These are phyloP conservation scores for Mesoligia furuncula DNA, from an alignment of 2,888 invertebrate genomes.

Conservation along the genomic window DNA sequence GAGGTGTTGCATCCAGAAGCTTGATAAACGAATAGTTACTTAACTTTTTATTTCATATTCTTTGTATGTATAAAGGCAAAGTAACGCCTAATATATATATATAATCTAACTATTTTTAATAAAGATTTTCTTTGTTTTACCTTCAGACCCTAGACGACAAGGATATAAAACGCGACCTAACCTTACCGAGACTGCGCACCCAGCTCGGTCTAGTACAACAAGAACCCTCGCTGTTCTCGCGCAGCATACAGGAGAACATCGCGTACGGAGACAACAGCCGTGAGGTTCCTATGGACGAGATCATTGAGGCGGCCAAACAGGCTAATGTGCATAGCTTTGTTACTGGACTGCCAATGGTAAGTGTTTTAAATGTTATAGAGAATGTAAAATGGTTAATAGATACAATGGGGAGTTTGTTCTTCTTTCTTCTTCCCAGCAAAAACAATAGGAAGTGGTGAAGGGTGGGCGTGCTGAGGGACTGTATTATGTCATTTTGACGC, in stretches of 20 bases:
- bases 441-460: too few relatives aligned
- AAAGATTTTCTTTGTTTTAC: background rate
- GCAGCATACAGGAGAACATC: constrained; percentile 95
- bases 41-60: too few relatives aligned
- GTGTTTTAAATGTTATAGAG: constrained; percentile 44
- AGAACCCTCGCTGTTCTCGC: constrained; percentile 95
- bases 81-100: background rate
- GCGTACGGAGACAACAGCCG: constrained; percentile 94
- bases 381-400: too few relatives aligned
- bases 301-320: constrained; percentile 93
- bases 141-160: constrained; percentile 87
- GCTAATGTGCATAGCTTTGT: constrained; percentile 95
- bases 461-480: too few relatives aligned
- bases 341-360: constrained; percentile 91
- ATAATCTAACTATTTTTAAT: background rate
- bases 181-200: constrained; percentile 92
- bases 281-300: constrained; percentile 91
- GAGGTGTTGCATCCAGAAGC: too few relatives aligned
- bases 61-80: too few relatives aligned
- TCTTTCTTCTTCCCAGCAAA: too few relatives aligned
- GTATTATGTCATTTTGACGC: too few relatives aligned
- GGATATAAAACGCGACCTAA: constrained; percentile 90
- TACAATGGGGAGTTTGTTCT: too few relatives aligned
- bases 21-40: too few relatives aligned
- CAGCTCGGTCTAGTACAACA: constrained; percentile 95